These are phyloP conservation scores for Calephelis virginiensis DNA, from an alignment of 1,140 invertebrate species.

Conservation along the genomic window DNA sequence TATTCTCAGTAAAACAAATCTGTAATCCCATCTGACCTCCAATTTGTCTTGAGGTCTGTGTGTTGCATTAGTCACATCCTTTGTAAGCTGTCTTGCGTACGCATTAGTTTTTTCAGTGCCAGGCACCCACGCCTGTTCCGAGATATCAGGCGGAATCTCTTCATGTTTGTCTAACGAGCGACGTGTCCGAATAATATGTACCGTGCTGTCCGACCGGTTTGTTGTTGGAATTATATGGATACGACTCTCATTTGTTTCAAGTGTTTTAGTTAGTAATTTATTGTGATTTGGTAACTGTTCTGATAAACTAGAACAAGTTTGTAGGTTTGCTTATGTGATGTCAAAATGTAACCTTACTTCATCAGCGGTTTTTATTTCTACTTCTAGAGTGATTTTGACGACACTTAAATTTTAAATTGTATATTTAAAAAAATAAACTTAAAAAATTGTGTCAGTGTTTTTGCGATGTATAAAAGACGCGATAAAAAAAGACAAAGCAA, in stretches of 20 bases:
- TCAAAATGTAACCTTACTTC: no score
- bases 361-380: no score
- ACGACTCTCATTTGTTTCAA: background rate
- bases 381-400: no score
- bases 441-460: no score
- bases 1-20: constrained; percentile 33
- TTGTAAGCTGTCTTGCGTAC: constrained; percentile 26
- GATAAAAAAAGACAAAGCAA: no score
- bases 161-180: constrained; percentile 75
- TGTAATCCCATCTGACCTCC: constrained; percentile 44
- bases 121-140: constrained; percentile 58
- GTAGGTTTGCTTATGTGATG: no score
- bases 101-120: constrained; percentile 26
- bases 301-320: no score
- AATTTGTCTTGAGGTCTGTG: constrained; percentile 48
- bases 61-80: constrained; percentile 51
- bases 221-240: constrained; percentile 38
- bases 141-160: constrained; percentile 61
- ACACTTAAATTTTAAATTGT: no score
- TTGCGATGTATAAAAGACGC: no score
- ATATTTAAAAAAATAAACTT: no score
- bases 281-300: no score
- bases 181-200: constrained; percentile 74
- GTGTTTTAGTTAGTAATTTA: background rate
- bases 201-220: constrained; percentile 56